Evolutionary conservation across 2,888 invertebrate genomes (phyloP).

Genomic region (Stenodema calcarata): DNA sequence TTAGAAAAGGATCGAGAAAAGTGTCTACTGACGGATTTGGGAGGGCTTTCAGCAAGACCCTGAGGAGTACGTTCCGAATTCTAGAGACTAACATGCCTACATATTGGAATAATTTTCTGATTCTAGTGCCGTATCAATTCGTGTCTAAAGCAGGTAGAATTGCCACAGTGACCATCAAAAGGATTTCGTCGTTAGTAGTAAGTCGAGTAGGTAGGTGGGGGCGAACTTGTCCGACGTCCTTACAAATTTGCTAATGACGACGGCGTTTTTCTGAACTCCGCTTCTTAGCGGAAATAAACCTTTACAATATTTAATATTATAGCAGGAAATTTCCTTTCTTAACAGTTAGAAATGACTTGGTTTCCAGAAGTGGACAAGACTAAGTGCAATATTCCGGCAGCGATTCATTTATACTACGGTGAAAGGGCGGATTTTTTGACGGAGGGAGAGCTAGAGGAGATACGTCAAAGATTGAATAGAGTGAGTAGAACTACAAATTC

Average conservation of each 20-base stretch:
- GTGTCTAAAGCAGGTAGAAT: too few species aligned
- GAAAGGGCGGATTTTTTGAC: slow-evolving; percentile 32
- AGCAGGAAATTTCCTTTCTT: too few species aligned
- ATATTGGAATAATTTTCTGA: background rate
- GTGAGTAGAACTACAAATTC: background rate
- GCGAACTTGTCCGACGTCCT: too few species aligned
- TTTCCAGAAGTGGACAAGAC: background rate
- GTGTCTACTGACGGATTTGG: background rate
- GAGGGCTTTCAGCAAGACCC: background rate
- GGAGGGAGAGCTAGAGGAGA: slow-evolving; percentile 30
- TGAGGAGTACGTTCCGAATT: background rate
- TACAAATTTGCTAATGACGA: too few species aligned
- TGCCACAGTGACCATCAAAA: too few species aligned
- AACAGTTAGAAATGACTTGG: too few species aligned
- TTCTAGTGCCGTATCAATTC: too few species aligned
- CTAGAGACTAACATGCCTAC: background rate
- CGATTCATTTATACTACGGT: slow-evolving; percentile 39
- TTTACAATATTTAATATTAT: too few species aligned
- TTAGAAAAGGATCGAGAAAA: background rate
- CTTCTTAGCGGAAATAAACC: too few species aligned
- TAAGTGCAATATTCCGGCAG: slow-evolving; percentile 23
- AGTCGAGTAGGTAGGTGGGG: too few species aligned
- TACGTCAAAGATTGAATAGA: slow-evolving; percentile 14
- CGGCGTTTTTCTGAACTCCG: too few species aligned
- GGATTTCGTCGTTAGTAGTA: too few species aligned